These are phyloP conservation scores for Cephus spinipes DNA, from an alignment of 2,888 invertebrate genomes.

Conservation along the genomic window DNA sequence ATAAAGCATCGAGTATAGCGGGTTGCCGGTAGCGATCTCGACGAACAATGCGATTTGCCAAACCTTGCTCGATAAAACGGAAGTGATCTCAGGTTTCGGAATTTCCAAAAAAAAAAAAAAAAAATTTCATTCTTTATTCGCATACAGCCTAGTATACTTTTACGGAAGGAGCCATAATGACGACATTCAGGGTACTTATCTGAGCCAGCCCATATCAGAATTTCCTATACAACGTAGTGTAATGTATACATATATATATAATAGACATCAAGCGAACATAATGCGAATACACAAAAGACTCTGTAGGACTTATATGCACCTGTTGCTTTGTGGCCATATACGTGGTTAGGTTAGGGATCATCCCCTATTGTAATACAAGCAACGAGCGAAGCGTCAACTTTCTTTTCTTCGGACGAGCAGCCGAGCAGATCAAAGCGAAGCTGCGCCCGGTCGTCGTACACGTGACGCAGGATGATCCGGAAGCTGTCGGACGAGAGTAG, in stretches of 20 bases:
- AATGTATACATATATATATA: too few species aligned
- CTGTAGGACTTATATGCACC: conserved; percentile 2
- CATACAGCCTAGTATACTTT: not conserved
- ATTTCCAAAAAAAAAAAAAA: not conserved
- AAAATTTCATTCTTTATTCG: not conserved
- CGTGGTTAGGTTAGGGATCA: not conserved
- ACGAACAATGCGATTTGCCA: not conserved
- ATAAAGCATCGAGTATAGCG: not conserved
- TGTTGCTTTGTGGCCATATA: not conserved
- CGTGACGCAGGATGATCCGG: not conserved
- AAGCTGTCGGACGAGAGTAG: not conserved
- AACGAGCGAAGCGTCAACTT: not conserved
- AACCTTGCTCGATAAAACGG: not conserved
- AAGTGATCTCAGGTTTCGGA: not conserved
- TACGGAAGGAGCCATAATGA: not conserved
- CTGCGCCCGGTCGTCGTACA: not conserved
- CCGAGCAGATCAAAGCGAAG: not conserved
- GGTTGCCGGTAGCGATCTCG: not conserved
- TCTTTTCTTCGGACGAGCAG: not conserved
- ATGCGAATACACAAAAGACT: not conserved
- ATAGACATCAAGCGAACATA: not conserved
- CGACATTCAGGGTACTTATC: not conserved
- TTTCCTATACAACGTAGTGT: not conserved
- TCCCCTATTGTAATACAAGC: not conserved
- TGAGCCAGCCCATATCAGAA: not conserved